Percentiles rank a stretch among this genome's conserved stretches.
phyloP scores from a whole-genome alignment of 2,797 vertebrate genomes.

The Vipera ursinii region DNA sequence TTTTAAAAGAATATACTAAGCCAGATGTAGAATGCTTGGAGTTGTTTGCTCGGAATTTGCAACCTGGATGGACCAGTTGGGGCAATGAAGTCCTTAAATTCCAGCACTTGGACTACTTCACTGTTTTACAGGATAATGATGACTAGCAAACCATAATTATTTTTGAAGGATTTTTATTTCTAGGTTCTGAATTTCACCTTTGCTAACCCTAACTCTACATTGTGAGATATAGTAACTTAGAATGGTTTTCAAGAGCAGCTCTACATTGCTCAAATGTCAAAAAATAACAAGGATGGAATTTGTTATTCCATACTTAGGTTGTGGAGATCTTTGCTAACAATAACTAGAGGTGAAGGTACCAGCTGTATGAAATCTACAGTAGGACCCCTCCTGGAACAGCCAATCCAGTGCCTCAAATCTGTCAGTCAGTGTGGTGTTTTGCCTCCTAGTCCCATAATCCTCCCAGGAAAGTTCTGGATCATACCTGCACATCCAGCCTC shows the following conservation, averaged over 20 bases:
- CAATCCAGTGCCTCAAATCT: not conserved
- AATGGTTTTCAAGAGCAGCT: not conserved
- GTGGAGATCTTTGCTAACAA: not conserved
- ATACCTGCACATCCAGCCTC: not conserved
- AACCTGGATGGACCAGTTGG: conserved; percentile 95
- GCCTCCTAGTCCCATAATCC: not conserved
- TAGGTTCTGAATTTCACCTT: conserved; percentile 29
- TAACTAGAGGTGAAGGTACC: not conserved
- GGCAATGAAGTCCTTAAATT: conserved; percentile 97
- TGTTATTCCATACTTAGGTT: not conserved
- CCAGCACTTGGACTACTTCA: conserved; percentile 87
- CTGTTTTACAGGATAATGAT: conserved; percentile 50
- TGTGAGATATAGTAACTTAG: conserved; percentile 27
- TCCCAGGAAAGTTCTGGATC: not conserved
- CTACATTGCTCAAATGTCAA: not conserved
- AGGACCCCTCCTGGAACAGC: not conserved
- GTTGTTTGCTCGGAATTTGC: conserved; percentile 91
- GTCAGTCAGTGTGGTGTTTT: not conserved
- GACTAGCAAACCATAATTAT: conserved; percentile 31
- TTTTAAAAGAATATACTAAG: conserved; percentile 82
- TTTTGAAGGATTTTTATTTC: not conserved
- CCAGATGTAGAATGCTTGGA: conserved; percentile 81
- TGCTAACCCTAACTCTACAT: conserved; percentile 1
- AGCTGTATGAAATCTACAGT: not conserved
- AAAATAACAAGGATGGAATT: not conserved